A percentile compares a stretch with the other conserved stretches of the same genome.
Conservation (phyloP, 2,797 vertebrate species). For the Potorous gilbertii region DNA sequence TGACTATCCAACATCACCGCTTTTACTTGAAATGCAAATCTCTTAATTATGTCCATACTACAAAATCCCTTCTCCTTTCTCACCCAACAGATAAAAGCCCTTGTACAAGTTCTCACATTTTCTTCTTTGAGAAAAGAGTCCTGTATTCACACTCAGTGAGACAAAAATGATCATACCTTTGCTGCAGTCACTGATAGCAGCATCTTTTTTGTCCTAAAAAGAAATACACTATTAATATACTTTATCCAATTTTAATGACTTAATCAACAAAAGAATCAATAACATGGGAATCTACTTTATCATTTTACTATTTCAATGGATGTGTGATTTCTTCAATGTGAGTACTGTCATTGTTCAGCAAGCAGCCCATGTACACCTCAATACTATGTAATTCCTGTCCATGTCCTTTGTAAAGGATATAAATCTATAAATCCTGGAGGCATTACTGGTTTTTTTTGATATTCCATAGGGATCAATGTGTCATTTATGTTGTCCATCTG, state of each 20-base stretch:
- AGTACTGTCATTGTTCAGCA: background rate
- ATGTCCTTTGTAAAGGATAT: background rate
- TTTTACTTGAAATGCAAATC: background rate
- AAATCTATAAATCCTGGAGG: background rate
- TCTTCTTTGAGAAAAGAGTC: background rate
- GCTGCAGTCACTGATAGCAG: constrained; percentile 93
- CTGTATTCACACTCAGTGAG: constrained; percentile 20
- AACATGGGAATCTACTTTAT: background rate
- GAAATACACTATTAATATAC: constrained; percentile 57
- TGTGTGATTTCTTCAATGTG: background rate
- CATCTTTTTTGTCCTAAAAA: constrained; percentile 91
- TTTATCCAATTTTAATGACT: constrained; percentile 27
- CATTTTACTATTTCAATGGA: background rate
- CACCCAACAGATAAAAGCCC: background rate
- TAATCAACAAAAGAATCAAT: constrained; percentile 6
- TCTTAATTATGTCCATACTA: background rate
- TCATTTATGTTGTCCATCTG: background rate
- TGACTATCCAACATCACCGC: background rate
- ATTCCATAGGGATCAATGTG: background rate
- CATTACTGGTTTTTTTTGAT: background rate
- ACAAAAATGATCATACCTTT: constrained; percentile 88
- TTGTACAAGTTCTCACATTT: background rate
- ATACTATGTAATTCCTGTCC: background rate
- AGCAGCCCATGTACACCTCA: background rate
- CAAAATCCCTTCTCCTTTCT: background rate